phyloP scores from a whole-genome alignment of 2,113 vertebrate genomes.

The Tringa solitaria region DNA sequence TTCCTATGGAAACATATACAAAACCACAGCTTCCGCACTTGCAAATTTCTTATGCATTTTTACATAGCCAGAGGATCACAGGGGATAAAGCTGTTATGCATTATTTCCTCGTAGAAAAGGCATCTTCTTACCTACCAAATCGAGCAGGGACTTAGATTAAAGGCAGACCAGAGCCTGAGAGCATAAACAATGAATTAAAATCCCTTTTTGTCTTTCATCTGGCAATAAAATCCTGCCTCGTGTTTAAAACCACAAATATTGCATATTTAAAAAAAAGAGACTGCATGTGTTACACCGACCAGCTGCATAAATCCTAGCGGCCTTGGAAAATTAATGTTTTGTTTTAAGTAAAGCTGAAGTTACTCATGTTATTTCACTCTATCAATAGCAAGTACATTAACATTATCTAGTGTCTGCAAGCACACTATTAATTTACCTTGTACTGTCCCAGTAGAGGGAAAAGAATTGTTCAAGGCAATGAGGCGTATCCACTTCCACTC shows the following conservation, averaged over 20 bases:
- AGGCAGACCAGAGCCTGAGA: not conserved
- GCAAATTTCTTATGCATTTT: not conserved
- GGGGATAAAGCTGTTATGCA: not conserved
- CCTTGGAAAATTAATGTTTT: conserved; percentile 84
- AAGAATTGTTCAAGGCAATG: conserved; percentile 84
- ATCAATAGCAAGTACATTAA: conserved; percentile 88
- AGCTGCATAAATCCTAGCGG: conserved; percentile 61
- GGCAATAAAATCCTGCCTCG: not conserved
- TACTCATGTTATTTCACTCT: conserved; percentile 86
- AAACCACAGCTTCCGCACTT: not conserved
- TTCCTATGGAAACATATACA: not conserved
- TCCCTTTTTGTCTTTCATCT: not conserved
- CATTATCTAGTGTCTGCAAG: conserved; percentile 86
- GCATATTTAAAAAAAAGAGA: conserved; percentile 31
- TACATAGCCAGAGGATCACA: not conserved
- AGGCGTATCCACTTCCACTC: conserved; percentile 83
- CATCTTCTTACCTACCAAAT: not conserved
- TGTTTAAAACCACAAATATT: conserved; percentile 1
- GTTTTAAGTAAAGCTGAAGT: conserved; percentile 87
- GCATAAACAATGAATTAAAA: conserved; percentile 6
- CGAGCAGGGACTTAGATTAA: not conserved
- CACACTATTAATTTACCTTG: conserved; percentile 87
- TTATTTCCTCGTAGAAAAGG: not conserved
- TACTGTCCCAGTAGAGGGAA: conserved; percentile 81
- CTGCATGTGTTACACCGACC: not conserved